Conservation (phyloP, 1,140 invertebrate genomes). For the Lamellibrachia luymesi region DNA sequence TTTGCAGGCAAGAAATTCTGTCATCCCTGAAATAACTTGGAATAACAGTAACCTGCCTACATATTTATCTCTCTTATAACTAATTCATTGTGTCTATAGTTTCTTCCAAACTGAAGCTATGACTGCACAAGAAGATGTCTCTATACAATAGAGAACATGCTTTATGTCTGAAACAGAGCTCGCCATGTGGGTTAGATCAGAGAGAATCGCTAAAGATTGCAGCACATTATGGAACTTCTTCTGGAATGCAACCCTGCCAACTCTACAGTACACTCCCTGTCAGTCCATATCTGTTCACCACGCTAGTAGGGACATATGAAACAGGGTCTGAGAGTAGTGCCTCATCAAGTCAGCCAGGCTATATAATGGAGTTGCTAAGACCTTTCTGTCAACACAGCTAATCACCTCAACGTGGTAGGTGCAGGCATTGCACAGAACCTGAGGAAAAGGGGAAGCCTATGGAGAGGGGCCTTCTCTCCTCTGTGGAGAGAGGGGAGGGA, state of each 20-base stretch:
- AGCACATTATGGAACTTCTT: background rate
- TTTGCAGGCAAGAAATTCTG: background rate
- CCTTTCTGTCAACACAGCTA: background rate
- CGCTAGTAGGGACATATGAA: background rate
- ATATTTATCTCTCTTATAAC: too few relatives aligned
- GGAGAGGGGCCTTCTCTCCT: background rate
- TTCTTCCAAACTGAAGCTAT: background rate
- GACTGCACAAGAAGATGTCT: background rate
- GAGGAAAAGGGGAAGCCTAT: background rate
- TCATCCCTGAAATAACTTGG: background rate
- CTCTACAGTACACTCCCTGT: background rate
- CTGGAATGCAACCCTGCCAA: background rate
- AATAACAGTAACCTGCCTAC: background rate
- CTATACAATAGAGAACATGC: background rate
- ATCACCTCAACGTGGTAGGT: background rate
- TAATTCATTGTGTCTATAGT: background rate
- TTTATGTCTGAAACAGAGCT: background rate
- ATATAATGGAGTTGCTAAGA: background rate
- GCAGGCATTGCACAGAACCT: background rate
- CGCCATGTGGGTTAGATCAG: background rate
- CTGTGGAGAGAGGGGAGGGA: background rate
- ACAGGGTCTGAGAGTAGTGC: background rate
- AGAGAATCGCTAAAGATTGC: background rate
- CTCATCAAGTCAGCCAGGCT: background rate
- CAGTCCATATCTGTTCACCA: background rate